Conservation (phyloP, 92 coral and sea anemone species). For the Phenganax stokvisi region DNA sequence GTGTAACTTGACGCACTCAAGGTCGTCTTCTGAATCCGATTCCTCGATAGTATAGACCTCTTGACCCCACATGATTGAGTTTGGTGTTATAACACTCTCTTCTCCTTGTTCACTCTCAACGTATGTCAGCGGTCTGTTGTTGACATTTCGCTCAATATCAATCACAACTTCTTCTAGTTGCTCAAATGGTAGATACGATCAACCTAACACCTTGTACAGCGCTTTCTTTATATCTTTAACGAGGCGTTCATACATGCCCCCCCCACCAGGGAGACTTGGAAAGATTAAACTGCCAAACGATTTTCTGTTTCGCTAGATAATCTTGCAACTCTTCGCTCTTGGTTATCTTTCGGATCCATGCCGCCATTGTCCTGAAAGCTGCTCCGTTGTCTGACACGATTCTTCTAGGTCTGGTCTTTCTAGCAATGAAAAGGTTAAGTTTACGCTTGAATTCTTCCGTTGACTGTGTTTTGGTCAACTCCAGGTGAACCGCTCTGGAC, state of each 20-base stretch:
- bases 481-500: slow-evolving; percentile 35
- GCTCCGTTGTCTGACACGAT: slow-evolving; percentile 37
- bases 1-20: slow-evolving; percentile 22
- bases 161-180: slow-evolving; percentile 52
- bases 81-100: slow-evolving; percentile 51
- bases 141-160: slow-evolving; percentile 53
- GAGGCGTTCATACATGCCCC: slow-evolving; percentile 50
- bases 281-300: slow-evolving; percentile 41
- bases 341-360: slow-evolving; percentile 3
- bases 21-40: slow-evolving; percentile 24
- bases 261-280: slow-evolving; percentile 36
- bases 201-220: slow-evolving; percentile 51
- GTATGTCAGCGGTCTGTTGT: slow-evolving; percentile 57
- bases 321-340: slow-evolving; percentile 40
- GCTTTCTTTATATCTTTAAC: slow-evolving; percentile 54
- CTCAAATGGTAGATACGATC: slow-evolving; percentile 38
- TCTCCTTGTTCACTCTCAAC: slow-evolving; percentile 51
- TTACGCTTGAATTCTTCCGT: slow-evolving; percentile 46
- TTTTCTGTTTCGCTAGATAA: slow-evolving; percentile 17
- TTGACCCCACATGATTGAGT: slow-evolving; percentile 38
- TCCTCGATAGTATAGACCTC: slow-evolving; percentile 34
- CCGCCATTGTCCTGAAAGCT: slow-evolving; percentile 10
- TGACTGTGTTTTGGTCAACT: slow-evolving; percentile 43
- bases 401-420: slow-evolving; percentile 44
- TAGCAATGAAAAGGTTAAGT: slow-evolving; percentile 39